phyloP scores from a whole-genome alignment of 2,888 invertebrate species.

The Rotaria sp. region DNA sequence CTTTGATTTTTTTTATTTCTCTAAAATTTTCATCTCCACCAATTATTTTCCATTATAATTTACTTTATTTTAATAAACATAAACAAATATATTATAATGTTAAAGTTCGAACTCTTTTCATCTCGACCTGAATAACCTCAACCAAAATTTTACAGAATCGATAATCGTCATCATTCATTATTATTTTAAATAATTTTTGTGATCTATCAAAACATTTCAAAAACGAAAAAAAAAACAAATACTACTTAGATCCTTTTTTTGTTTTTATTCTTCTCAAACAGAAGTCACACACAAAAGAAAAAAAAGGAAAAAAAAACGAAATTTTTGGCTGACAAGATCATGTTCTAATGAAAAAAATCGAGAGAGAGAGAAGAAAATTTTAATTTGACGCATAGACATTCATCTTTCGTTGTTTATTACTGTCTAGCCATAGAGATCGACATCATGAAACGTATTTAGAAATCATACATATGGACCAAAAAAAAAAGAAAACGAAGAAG shows the following conservation, averaged over 20 bases:
- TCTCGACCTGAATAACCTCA: no score
- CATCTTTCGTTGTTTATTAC: slow-evolving; percentile 2
- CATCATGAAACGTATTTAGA: neutral
- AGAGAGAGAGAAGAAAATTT: neutral
- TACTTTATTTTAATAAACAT: no score
- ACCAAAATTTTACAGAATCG: no score
- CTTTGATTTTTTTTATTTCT: no score
- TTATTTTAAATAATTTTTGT: no score
- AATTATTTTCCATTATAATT: no score
- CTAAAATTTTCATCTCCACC: no score
- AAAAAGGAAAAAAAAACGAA: neutral
- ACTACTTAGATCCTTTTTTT: slow-evolving; percentile 2
- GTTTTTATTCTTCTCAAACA: slow-evolving; percentile 10
- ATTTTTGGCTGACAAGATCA: neutral
- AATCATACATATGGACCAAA: neutral
- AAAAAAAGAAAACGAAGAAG: neutral
- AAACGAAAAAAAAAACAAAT: neutral
- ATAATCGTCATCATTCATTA: no score
- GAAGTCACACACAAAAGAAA: neutral
- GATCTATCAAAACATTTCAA: neutral
- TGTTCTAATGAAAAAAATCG: neutral
- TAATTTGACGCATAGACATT: slow-evolving; percentile 5
- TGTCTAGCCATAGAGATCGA: neutral
- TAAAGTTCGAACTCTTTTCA: no score
- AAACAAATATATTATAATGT: no score